phyloP scores from a whole-genome alignment of 2,113 vertebrate species.

The Camelus dromedarius region DNA sequence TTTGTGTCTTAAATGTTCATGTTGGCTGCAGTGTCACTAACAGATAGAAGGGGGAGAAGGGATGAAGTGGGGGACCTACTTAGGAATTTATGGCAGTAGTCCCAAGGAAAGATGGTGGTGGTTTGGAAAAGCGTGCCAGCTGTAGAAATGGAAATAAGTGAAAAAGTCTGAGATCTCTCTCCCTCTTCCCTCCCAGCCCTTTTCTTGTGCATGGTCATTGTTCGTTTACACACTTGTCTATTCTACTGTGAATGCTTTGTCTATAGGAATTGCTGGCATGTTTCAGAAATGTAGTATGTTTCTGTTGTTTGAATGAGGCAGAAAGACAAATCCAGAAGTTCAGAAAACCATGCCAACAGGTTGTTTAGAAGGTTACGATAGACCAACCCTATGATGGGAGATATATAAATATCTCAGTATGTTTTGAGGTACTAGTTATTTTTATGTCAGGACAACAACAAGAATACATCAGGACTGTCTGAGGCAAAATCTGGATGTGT shows the following conservation, averaged over 20 bases:
- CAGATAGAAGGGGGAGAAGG: background rate
- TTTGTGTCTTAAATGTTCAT: background rate
- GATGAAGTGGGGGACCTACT: background rate
- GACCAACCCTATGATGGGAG: background rate
- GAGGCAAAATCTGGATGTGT: background rate
- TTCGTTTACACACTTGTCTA: background rate
- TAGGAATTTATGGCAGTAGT: background rate
- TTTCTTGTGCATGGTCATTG: background rate
- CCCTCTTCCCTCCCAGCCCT: background rate
- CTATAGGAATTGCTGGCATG: background rate
- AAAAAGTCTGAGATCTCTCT: background rate
- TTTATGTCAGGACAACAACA: background rate
- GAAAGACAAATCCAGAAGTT: background rate
- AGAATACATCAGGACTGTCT: background rate
- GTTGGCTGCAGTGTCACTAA: background rate
- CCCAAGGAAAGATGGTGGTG: background rate
- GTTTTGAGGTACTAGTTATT: background rate
- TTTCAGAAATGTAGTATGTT: background rate
- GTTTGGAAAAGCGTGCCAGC: background rate
- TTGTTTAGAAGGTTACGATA: background rate
- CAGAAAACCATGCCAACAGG: background rate
- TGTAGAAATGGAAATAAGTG: background rate
- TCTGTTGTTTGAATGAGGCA: background rate
- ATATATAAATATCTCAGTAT: background rate
- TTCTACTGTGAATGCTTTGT: background rate